Percentiles rank a stretch among this genome's conserved stretches.
Conservation (phyloP, 2,797 vertebrate genomes). For the Adrianichthys oophorus region DNA sequence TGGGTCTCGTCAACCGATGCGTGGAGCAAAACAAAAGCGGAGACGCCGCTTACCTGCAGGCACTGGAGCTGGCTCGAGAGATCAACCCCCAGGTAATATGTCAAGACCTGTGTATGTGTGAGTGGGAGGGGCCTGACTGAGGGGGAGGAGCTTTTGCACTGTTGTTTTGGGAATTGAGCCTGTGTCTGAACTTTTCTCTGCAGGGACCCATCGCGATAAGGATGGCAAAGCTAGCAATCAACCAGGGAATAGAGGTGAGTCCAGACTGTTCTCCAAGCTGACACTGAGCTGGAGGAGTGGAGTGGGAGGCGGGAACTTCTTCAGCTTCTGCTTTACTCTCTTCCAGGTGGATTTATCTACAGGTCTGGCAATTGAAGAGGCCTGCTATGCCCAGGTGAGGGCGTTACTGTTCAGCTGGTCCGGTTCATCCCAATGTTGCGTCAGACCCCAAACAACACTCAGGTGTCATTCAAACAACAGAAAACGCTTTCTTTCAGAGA, state of each 20-base stretch:
- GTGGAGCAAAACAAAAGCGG: slow-evolving; percentile 90
- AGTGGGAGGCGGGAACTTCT: background rate
- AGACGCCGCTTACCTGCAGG: slow-evolving; percentile 90
- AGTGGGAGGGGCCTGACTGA: background rate
- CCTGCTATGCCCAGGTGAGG: slow-evolving; percentile 93
- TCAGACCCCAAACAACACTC: background rate
- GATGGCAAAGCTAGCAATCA: slow-evolving; percentile 97
- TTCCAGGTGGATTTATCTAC: slow-evolving; percentile 93
- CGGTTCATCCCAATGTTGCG: background rate
- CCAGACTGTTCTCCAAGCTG: too few species aligned
- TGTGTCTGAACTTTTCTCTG: slow-evolving; percentile 18
- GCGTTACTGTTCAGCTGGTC: background rate
- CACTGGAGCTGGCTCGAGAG: slow-evolving; percentile 88
- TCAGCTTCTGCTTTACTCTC: slow-evolving; percentile 1
- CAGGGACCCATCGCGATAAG: slow-evolving; percentile 96
- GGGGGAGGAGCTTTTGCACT: background rate
- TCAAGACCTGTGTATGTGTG: background rate
- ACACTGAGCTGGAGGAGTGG: too few species aligned
- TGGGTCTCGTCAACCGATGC: slow-evolving; percentile 89
- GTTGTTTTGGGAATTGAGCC: background rate
- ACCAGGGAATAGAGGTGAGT: slow-evolving; percentile 96
- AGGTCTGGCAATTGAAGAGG: slow-evolving; percentile 96
- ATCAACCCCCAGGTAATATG: slow-evolving; percentile 91
- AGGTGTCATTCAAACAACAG: background rate
- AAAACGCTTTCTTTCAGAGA: too few species aligned